A percentile compares a stretch with the other conserved stretches of the same genome.
Conservation (phyloP, 2,113 vertebrate species). For the Cheilinus undulatus region DNA sequence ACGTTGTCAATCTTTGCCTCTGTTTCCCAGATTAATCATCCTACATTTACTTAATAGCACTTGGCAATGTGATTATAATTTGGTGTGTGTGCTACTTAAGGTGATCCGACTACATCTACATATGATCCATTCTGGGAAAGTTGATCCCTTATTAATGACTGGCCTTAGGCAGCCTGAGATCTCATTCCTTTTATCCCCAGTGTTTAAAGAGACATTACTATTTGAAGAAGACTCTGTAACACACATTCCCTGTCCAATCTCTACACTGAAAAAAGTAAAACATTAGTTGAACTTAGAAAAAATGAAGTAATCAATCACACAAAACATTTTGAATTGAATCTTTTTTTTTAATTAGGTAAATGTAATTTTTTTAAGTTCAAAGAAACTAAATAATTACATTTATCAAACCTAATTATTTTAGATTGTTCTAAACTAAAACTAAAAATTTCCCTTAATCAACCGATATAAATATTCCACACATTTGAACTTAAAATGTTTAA, state of each 20-base stretch:
- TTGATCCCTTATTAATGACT: constrained; percentile 47
- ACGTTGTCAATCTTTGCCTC: neutral
- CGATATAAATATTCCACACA: too few relatives aligned
- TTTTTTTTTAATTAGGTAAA: too few relatives aligned
- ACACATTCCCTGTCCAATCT: constrained; percentile 9
- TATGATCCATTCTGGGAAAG: constrained; percentile 32
- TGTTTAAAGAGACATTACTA: constrained; percentile 24
- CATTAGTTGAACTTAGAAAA: too few relatives aligned
- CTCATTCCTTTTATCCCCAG: constrained; percentile 36
- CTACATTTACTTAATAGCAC: constrained; percentile 18
- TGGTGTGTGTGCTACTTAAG: constrained; percentile 5
- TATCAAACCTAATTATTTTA: too few relatives aligned
- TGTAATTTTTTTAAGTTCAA: too few relatives aligned
- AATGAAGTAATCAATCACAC: too few relatives aligned
- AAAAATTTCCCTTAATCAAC: too few relatives aligned
- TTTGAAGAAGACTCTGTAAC: constrained; percentile 21
- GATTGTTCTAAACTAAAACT: too few relatives aligned
- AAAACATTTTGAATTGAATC: too few relatives aligned
- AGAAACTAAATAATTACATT: too few relatives aligned
- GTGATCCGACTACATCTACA: constrained; percentile 29
- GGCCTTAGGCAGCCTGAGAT: constrained; percentile 50
- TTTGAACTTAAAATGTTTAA: too few relatives aligned
- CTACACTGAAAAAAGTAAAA: too few relatives aligned
- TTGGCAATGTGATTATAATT: constrained; percentile 35
- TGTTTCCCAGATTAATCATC: constrained; percentile 7